Percentiles rank a stretch among this genome's conserved stretches.
These are phyloP conservation scores for Bibio marci DNA, from an alignment of 2,888 invertebrate genomes.

Conservation along the genomic window DNA sequence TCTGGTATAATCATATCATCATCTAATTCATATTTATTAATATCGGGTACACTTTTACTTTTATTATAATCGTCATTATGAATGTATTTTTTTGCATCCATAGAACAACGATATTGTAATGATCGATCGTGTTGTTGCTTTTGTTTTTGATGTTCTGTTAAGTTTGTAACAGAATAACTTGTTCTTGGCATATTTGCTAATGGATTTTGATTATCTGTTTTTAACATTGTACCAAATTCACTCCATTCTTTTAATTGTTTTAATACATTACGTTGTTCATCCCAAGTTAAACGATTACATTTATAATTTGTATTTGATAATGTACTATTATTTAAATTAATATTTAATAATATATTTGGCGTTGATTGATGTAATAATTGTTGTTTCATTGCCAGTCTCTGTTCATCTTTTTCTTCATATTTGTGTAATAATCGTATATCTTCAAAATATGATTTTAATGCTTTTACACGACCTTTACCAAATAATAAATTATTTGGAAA, in stretches of 20 bases:
- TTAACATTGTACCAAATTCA: conserved; percentile 22
- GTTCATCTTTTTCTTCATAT: conserved; percentile 30
- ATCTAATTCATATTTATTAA: conserved; percentile 1
- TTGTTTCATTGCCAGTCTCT: no score
- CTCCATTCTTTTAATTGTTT: conserved; percentile 28
- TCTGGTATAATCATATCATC: neutral
- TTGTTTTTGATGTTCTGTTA: no score
- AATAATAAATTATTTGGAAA: conserved; percentile 25
- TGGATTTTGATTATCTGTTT: no score
- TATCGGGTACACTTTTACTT: conserved; percentile 7
- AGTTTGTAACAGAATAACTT: no score
- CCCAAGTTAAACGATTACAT: neutral
- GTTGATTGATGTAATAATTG: conserved; percentile 16
- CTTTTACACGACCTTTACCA: conserved; percentile 51
- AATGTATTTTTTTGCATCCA: no score
- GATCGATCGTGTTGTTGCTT: no score
- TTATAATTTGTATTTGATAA: conserved; percentile 6
- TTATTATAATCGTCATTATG: no score
- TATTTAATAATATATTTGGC: conserved; percentile 18
- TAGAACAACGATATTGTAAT: no score
- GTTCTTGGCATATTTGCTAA: no score
- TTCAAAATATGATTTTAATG: conserved; percentile 52
- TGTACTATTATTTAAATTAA: conserved; percentile 14
- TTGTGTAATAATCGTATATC: no score
- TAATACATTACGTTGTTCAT: conserved; percentile 21